Percentiles rank a stretch among this genome's conserved stretches.
Evolutionary conservation across 2,888 invertebrate genomes (phyloP).

Genomic region (Tachina lurida): DNA sequence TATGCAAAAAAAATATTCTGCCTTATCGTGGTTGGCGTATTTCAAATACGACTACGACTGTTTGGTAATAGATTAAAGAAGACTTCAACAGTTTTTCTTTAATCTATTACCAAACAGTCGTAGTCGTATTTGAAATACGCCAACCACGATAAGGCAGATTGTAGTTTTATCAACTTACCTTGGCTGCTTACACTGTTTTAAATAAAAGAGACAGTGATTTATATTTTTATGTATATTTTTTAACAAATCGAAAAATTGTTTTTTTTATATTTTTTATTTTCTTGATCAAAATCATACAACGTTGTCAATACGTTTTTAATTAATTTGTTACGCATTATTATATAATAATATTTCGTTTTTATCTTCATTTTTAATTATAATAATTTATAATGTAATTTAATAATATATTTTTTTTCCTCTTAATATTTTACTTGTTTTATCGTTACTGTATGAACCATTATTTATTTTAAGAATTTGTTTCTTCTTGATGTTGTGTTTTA

Average conservation of each 20-base stretch:
- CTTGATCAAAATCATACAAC: constrained; percentile 83
- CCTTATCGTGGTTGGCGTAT: too few relatives aligned
- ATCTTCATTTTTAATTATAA: constrained; percentile 68
- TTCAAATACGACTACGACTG: too few relatives aligned
- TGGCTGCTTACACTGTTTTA: neutral
- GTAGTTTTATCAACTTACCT: constrained; percentile 19
- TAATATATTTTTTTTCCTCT: constrained; percentile 69
- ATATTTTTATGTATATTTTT: constrained; percentile 76
- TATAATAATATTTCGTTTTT: constrained; percentile 72
- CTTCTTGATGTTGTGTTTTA: constrained; percentile 55
- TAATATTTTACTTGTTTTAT: constrained; percentile 61
- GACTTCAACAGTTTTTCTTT: too few relatives aligned
- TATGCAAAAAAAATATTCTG: neutral
- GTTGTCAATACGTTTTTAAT: constrained; percentile 80
- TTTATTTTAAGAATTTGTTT: constrained; percentile 15
- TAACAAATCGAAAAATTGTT: constrained; percentile 79
- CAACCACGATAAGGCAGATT: too few relatives aligned
- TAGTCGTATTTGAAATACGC: too few relatives aligned
- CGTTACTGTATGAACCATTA: constrained; percentile 72
- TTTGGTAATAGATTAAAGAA: too few relatives aligned
- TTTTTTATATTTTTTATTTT: constrained; percentile 77
- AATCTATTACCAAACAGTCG: too few relatives aligned
- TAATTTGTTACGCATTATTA: constrained; percentile 73
- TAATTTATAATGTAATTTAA: constrained; percentile 73
- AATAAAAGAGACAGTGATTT: constrained; percentile 55